Percentiles rank a stretch among this genome's conserved stretches.
Conservation (phyloP, 2,888 invertebrate species). For the Platynereis dumerilii region DNA sequence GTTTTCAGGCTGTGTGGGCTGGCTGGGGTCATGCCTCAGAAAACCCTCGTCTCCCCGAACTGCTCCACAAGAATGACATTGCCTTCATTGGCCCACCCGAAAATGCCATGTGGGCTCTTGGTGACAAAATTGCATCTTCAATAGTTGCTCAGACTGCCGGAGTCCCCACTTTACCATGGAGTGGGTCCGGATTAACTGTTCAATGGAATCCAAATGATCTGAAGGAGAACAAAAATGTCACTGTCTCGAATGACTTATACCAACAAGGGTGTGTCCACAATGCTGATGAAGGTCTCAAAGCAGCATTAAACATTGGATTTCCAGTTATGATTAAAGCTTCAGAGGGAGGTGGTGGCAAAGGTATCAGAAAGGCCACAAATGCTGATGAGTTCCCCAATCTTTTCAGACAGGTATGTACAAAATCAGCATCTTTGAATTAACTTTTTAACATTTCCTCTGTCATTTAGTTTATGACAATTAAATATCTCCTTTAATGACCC, state of each 20-base stretch:
- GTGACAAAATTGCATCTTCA: slow-evolving; percentile 99
- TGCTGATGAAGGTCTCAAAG: slow-evolving; percentile 81
- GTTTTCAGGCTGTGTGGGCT: slow-evolving; percentile 88
- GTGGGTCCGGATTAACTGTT: slow-evolving; percentile 85
- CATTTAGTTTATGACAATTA: too few species aligned
- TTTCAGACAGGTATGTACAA: slow-evolving; percentile 75
- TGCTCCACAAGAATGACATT: slow-evolving; percentile 88
- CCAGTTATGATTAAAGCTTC: slow-evolving; percentile 99
- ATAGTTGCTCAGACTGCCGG: slow-evolving; percentile 98
- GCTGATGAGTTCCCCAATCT: slow-evolving; percentile 89
- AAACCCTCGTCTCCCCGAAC: slow-evolving; percentile 95
- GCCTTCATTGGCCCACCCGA: slow-evolving; percentile 93
- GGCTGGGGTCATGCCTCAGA: slow-evolving; percentile 99
- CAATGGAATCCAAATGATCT: slow-evolving; percentile 73
- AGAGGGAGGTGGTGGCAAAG: slow-evolving; percentile 99
- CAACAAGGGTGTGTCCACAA: slow-evolving; percentile 86
- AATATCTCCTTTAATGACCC: too few species aligned
- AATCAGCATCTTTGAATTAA: too few species aligned
- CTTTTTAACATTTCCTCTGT: too few species aligned
- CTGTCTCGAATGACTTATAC: slow-evolving; percentile 91
- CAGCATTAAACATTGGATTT: slow-evolving; percentile 81
- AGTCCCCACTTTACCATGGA: slow-evolving; percentile 98
- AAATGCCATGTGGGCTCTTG: slow-evolving; percentile 97
- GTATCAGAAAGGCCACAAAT: slow-evolving; percentile 92
- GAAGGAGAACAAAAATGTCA: slow-evolving; percentile 72